Conservation (phyloP, 2,888 invertebrate genomes). For the Leucozona laternaria region DNA sequence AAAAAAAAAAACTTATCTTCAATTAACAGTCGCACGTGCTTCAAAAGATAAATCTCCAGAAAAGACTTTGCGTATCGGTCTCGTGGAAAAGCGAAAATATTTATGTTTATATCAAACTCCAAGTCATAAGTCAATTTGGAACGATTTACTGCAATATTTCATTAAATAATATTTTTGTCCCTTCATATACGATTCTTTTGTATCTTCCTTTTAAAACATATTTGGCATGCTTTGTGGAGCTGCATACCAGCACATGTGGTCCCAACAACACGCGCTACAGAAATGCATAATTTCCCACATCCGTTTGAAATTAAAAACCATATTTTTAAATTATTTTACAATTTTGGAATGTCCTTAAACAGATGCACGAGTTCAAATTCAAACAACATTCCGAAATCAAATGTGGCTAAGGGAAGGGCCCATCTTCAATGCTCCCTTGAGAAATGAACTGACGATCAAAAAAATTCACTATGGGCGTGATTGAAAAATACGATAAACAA, state of each 20-base stretch:
- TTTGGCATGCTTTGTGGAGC: neutral
- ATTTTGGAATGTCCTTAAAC: slow-evolving; percentile 13
- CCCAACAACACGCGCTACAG: neutral
- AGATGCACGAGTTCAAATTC: slow-evolving; percentile 8
- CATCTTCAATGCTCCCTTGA: neutral
- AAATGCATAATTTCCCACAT: slow-evolving; percentile 65
- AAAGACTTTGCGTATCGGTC: slow-evolving; percentile 6
- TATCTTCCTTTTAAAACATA: slow-evolving; percentile 29
- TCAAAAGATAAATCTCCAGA: slow-evolving; percentile 51
- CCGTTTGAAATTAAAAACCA: slow-evolving; percentile 33
- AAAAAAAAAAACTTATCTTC: slow-evolving; percentile 52
- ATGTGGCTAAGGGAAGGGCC: neutral
- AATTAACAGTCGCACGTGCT: slow-evolving; percentile 73
- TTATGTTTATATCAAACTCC: slow-evolving; percentile 11
- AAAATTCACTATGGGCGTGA: neutral
- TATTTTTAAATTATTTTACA: slow-evolving; percentile 2
- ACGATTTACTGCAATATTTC: slow-evolving; percentile 62
- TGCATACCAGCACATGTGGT: slow-evolving; percentile 36
- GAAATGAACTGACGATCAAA: neutral
- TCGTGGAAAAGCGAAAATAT: neutral
- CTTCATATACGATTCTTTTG: neutral
- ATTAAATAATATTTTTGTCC: slow-evolving; percentile 52
- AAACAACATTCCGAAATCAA: neutral
- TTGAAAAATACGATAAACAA: neutral
- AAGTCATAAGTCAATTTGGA: slow-evolving; percentile 51